Evolutionary conservation across 2,797 vertebrate genomes (phyloP), one percentile per base, ranked within the genome.

Genomic region (Champsocephalus esox): DNA sequence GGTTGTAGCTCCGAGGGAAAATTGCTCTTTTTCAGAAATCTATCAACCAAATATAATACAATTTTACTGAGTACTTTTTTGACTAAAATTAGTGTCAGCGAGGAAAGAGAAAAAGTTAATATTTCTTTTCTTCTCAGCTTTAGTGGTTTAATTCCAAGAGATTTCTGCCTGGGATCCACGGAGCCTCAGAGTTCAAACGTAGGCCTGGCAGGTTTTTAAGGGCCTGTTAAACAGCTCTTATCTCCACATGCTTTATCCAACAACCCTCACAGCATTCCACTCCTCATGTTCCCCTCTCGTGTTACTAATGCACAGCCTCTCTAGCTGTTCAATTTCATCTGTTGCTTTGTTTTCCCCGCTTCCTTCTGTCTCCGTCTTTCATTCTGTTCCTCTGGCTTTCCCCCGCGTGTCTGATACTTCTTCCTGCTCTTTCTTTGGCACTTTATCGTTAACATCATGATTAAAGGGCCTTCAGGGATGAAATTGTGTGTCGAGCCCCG

Each of bases 91-190:
- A 83, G 55, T 48, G 71, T 80, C 77, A 61, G 19, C 8, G 19
- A 56, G 62, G 65, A 70, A 60, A 70, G 52, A 62, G 43, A 61
- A 76, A 68, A 77, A 68, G 76, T 57, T 65, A 70, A 72, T 62
- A 70, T 73, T 80, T 38, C 44, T 69, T 61, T 67, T 75, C 51
- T 67, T 69, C 38, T 65, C 70, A 46, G 77, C 73, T 87, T 86
- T 73, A 57, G 75, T 5, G 59, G 65, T 90, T 84, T 90, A 87
- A 85, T 84, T 87, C 79, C 41, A 32, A 41, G 65, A 87, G 88
- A 84, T 87, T 80, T 85, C 68, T 87, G 77, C 80, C 66, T 83
- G 55, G 86, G 82, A 89, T 87, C 84, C 70, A 65, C 66, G 79
- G 83, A 89, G 83, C 68, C 72, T 79, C 52, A 0, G 54, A 83